Evolutionary conservation across 1,140 invertebrate genomes (phyloP).

Genomic region (Drosophila dunni): DNA sequence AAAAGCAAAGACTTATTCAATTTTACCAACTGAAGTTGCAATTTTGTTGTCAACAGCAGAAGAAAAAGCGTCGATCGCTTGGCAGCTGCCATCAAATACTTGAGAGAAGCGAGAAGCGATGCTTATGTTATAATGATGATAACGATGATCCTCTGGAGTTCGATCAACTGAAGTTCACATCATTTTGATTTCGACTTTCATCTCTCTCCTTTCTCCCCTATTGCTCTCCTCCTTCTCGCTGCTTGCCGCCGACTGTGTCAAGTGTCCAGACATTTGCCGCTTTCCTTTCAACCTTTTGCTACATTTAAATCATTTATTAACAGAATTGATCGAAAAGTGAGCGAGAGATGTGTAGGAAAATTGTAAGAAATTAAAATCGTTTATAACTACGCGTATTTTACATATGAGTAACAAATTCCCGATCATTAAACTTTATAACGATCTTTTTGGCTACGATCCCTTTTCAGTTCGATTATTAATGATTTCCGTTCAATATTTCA

Average conservation of each 20-base stretch:
- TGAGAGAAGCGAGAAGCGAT: constrained; percentile 41
- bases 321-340: neutral
- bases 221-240: constrained; percentile 9
- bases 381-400: constrained; percentile 46
- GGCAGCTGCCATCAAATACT: constrained; percentile 73
- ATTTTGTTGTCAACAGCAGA: constrained; percentile 73
- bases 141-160: constrained; percentile 17
- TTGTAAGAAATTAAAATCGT: constrained; percentile 30
- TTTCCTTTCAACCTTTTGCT: constrained; percentile 26
- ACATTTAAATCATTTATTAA: constrained; percentile 55
- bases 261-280: constrained; percentile 37
- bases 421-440: constrained; percentile 70
- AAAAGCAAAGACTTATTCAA: constrained; percentile 5
- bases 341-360: neutral
- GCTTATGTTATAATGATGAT: constrained; percentile 1
- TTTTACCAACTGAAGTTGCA: constrained; percentile 73
- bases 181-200: constrained; percentile 49
- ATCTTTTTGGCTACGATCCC: constrained; percentile 31
- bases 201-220: constrained; percentile 14
- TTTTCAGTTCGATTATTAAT: constrained; percentile 75
- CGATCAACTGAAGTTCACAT: constrained; percentile 28
- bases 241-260: constrained; percentile 54
- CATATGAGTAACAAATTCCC: constrained; percentile 55
- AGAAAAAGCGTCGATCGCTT: constrained; percentile 33
- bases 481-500: constrained; percentile 82